A percentile compares a stretch with the other conserved stretches of the same genome.
Evolutionary conservation across 2,113 vertebrate genomes (phyloP).

Genomic region (Oncorhynchus mykiss): DNA sequence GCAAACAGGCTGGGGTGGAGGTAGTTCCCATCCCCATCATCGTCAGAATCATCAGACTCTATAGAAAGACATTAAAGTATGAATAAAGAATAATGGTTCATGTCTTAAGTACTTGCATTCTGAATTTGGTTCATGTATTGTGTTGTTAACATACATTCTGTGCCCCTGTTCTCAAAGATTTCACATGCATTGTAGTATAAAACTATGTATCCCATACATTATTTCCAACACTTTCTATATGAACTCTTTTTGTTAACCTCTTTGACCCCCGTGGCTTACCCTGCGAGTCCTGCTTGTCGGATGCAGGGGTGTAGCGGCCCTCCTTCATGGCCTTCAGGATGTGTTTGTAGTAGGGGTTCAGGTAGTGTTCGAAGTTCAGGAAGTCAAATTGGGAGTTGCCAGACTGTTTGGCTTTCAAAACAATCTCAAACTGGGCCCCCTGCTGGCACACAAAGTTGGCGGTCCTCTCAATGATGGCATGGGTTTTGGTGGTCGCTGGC

Average conservation of each 20-base stretch:
- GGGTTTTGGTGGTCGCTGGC: constrained; percentile 96
- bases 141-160: too few relatives aligned
- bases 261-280: constrained; percentile 74
- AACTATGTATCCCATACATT: too few relatives aligned
- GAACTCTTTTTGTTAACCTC: neutral
- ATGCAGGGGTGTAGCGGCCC: constrained; percentile 80
- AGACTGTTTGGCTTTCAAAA: constrained; percentile 95
- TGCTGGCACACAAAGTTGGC: constrained; percentile 96
- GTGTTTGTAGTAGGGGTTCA: constrained; percentile 98
- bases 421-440: constrained; percentile 96
- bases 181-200: too few relatives aligned
- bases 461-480: constrained; percentile 95
- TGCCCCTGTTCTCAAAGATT: too few relatives aligned
- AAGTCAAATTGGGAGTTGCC: constrained; percentile 98
- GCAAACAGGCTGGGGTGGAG: constrained; percentile 96
- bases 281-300: constrained; percentile 61
- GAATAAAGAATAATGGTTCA: too few relatives aligned
- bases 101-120: too few relatives aligned
- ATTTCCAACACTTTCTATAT: neutral
- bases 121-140: too few relatives aligned
- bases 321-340: constrained; percentile 96
- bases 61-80: constrained; percentile 17
- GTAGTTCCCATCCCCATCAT: constrained; percentile 86
- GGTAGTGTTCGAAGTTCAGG: constrained; percentile 95
- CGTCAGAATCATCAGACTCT: constrained; percentile 81